Base-by-base conservation (phyloP, 2,797 vertebrate species). In the Crocodylus rhombifer region DNA sequence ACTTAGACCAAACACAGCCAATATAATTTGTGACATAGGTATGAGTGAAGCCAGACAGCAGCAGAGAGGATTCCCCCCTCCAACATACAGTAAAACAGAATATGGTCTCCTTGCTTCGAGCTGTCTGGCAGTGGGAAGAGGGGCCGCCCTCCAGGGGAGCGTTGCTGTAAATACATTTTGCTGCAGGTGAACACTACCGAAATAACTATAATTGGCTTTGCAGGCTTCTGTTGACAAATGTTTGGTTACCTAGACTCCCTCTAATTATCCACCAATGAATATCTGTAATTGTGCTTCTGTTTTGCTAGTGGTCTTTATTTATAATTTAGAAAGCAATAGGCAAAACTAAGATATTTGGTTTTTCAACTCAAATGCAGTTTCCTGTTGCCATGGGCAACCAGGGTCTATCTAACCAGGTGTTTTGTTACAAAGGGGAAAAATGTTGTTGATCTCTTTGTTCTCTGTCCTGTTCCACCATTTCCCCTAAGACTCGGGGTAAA, bases 391-490 rank as follows among this genome's bases (percentile, higher is more conserved):
- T 0, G 16, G 86, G 92, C 86, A 94, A 96, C 95, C 84, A 95
- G 94, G 30, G 80, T 90, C 81, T 96, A 93, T 83, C 82, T 96
- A 95, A 92, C 75, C 62, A 86, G 14, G 77, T 97, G 88, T 92
- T 96, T 96, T 96, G 78, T 90, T 95, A 86, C 92, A 96, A 92
- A 96, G 82, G 69, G 79, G 61, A 90, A 96, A 95, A 94, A 87
- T 78, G 93, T 90, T 90, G 88, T 74, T 80, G 77, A 95, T 81
- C 64, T 82, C 33, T 79, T 71, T 4, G 90, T 33, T 78, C 60
- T 91, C 58, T 93, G 65, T 56, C 69, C 25, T 63, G 21, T 55
- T 36, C 17, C 62, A 51, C 87, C 86, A 78, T 2, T 2, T 80
- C 1, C 87, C 15, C 92, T 80, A 69, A 57, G 33, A 82, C 62